Evolutionary conservation across 2,797 vertebrate species (phyloP).

Genomic region (Phrynocephalus guinanensis): DNA sequence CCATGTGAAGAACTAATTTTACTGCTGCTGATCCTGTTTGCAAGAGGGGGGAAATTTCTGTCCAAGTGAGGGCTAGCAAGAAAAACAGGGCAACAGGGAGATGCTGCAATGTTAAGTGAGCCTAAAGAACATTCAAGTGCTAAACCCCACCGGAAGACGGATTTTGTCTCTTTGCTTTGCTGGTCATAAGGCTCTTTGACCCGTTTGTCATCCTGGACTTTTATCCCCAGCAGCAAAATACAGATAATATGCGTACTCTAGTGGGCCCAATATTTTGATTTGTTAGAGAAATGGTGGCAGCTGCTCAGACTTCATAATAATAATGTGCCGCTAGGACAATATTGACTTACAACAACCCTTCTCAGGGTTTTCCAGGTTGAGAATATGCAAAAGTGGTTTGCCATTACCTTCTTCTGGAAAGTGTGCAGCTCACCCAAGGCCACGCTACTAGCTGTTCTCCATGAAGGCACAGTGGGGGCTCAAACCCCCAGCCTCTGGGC

Average conservation of each 20-base stretch:
- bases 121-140: neutral
- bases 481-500: no score
- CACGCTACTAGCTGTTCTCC: no score
- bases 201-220: neutral
- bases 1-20: neutral
- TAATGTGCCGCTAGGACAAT: no score
- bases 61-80: neutral
- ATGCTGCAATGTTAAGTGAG: neutral
- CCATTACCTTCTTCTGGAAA: no score
- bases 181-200: neutral
- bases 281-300: neutral
- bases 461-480: no score
- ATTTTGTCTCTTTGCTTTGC: neutral
- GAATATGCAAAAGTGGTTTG: no score
- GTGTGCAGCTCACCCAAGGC: no score
- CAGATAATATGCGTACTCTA: neutral
- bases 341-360: no score
- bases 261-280: neutral
- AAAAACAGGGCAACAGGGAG: neutral
- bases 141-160: neutral
- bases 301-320: no score
- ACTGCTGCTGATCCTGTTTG: neutral
- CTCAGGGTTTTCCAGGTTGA: no score
- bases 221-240: constrained; percentile 5
- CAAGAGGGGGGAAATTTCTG: neutral